Evolutionary conservation across 2,888 invertebrate species (phyloP), one percentile per base, ranked within the genome.

Genomic region (Melanostoma mellinum): DNA sequence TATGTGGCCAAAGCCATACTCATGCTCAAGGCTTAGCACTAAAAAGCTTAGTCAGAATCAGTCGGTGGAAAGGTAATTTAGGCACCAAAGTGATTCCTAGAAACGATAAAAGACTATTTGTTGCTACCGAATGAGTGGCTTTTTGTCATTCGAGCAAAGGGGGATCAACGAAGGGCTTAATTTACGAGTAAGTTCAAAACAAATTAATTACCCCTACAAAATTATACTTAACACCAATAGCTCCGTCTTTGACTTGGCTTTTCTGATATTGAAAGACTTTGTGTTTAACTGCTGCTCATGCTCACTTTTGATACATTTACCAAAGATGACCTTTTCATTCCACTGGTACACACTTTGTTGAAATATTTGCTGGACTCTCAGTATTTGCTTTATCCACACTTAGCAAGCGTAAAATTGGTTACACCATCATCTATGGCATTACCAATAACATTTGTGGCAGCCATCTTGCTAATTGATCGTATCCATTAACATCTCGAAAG

Each of bases 391-490:
- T 65, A 68, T 68, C 52, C 52, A 69, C 65, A 68, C 63, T 69
- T 65, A 48, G 69, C 68, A 61, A 73, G 77, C 77, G 63, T 77
- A 48, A 82, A 82, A 82, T 82, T 77, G 58, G 82, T 82, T 82
- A 82, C 82, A 82, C 82, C 82, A 82, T 82, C 63, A 46, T 73
- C 77, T 32, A 20, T 20, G 20, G 20, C 20, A 20, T 20, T 20
- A 20, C 20, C 20, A 20, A 1, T 20, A 20, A 20, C 20, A 20
- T 20, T 20, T 20, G 20, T 20, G 20, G 20, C 20, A 20, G 20
- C 20, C 20, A 20, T 20, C 20, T 20, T 20, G 20, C 20, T 20
- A 20, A 20, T 20, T 20, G 20, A 20, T 20, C 20, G 20, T 20
- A 20, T 20, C 20, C 20, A 20, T 20, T 20, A 20, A 20, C 20